Evolutionary conservation across 2,113 vertebrate genomes (phyloP).

Genomic region (Gallinago undulata): DNA sequence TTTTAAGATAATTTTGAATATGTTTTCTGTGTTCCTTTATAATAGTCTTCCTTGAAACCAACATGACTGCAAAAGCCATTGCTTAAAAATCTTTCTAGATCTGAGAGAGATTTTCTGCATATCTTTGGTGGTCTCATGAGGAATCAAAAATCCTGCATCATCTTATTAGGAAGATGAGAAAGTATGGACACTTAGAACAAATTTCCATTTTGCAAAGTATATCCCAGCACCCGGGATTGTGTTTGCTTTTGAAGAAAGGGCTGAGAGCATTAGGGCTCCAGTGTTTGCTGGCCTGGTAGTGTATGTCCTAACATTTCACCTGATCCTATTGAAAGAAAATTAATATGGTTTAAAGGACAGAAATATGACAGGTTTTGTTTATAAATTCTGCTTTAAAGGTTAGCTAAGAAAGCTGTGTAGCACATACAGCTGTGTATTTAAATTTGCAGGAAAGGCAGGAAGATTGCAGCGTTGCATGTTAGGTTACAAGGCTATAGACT

Average conservation of each 20-base stretch:
- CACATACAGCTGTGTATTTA: neutral
- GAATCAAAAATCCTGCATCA: neutral
- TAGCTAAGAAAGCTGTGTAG: neutral
- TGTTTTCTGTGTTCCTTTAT: neutral
- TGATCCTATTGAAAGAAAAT: neutral
- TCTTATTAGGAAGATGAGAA: neutral
- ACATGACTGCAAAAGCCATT: neutral
- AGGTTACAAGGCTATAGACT: neutral
- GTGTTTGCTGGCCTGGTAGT: neutral
- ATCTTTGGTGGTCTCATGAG: neutral
- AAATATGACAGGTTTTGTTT: neutral
- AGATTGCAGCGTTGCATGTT: neutral
- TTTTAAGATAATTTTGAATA: neutral
- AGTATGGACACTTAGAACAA: neutral
- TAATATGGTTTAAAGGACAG: neutral
- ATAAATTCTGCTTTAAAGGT: neutral
- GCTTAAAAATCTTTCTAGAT: neutral
- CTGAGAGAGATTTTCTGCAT: neutral
- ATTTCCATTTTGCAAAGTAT: neutral
- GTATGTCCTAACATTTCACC: neutral
- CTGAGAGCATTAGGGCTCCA: neutral
- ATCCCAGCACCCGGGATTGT: neutral
- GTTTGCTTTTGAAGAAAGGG: neutral
- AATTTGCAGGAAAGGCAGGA: neutral
- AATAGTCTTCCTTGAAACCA: neutral